A percentile compares a stretch with the other conserved stretches of the same genome.
Evolutionary conservation across 2,888 invertebrate genomes (phyloP).

Genomic region (Tuberolachnus salignus): DNA sequence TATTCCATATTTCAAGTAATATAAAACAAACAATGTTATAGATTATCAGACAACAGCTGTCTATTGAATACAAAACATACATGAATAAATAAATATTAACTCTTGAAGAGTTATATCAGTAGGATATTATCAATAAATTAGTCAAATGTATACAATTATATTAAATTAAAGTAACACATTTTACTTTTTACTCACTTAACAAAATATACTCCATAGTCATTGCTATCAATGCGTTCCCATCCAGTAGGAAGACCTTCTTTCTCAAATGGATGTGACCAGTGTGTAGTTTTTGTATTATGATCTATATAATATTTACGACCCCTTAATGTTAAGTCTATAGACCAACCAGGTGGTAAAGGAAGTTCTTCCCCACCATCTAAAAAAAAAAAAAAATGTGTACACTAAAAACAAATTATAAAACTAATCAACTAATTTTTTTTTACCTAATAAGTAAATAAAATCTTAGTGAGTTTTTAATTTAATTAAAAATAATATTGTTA

Average conservation of each 20-base stretch:
- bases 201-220: slow-evolving; percentile 93
- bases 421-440: not conserved
- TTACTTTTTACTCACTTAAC: slow-evolving; percentile 75
- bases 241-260: slow-evolving; percentile 92
- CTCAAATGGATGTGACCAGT: slow-evolving; percentile 98
- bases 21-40: too few species aligned
- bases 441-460: not conserved
- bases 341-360: slow-evolving; percentile 96
- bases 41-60: too few species aligned
- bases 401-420: not conserved
- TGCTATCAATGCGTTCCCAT: slow-evolving; percentile 95
- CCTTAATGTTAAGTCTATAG: slow-evolving; percentile 91
- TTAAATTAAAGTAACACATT: not conserved
- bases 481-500: not conserved
- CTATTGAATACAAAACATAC: not conserved
- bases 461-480: not conserved
- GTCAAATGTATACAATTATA: not conserved
- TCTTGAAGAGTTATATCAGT: not conserved
- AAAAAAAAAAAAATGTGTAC: not conserved
- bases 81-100: not conserved
- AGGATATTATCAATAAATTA: not conserved
- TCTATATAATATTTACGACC: slow-evolving; percentile 97
- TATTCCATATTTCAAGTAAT: too few species aligned
- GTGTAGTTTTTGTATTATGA: slow-evolving; percentile 98
- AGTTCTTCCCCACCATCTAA: slow-evolving; percentile 70